These are phyloP conservation scores for Equus przewalskii DNA, from an alignment of 2,113 vertebrate genomes.

Conservation along the genomic window DNA sequence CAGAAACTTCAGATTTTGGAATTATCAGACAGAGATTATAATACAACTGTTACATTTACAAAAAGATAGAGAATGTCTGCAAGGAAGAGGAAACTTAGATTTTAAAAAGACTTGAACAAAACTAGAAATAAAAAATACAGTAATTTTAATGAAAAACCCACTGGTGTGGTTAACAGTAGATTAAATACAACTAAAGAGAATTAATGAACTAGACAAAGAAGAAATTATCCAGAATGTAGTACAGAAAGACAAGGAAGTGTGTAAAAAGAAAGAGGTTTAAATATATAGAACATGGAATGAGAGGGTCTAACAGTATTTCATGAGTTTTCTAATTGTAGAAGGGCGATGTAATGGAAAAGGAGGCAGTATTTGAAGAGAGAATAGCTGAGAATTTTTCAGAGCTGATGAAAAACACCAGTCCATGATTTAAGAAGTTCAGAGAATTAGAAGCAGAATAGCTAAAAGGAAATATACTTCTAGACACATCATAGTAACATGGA, in stretches of 20 bases:
- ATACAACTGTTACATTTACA: not conserved
- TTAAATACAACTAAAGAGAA: constrained; percentile 32
- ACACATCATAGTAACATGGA: not conserved
- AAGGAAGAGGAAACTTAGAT: not conserved
- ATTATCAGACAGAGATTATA: not conserved
- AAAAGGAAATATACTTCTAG: not conserved
- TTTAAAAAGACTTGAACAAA: constrained; percentile 11
- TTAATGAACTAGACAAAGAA: not conserved
- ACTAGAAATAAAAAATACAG: constrained; percentile 6
- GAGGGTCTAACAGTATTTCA: not conserved
- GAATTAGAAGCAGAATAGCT: not conserved
- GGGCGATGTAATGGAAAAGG: not conserved
- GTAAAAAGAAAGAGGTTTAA: not conserved
- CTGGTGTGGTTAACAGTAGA: not conserved
- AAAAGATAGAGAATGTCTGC: constrained; percentile 6
- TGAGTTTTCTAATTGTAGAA: not conserved
- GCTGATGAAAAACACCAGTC: not conserved
- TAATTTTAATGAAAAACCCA: not conserved
- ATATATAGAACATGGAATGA: not conserved
- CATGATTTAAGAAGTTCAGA: not conserved
- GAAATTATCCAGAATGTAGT: not conserved
- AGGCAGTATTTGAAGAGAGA: not conserved
- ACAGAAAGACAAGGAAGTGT: not conserved
- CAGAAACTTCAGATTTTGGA: not conserved
- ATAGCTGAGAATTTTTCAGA: not conserved